Base-by-base conservation (phyloP, 2,797 vertebrate genomes). In the Gila robusta region DNA sequence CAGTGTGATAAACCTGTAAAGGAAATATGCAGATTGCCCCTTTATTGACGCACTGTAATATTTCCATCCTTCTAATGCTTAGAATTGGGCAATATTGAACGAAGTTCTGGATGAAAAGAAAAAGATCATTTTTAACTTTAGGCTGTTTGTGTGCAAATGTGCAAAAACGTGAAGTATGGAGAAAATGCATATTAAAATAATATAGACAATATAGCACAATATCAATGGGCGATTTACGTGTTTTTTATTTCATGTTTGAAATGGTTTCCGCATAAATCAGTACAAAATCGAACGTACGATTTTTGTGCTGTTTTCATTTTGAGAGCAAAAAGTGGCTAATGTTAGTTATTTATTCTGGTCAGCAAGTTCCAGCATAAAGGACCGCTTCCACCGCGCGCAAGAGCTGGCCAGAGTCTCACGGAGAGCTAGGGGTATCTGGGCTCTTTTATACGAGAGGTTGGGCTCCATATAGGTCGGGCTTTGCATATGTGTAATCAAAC, bases 401-500 rank as follows among this genome's bases (percentile, higher is more conserved):
- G 81, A 78, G 87, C 54, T 82, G 66, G 52, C 76, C 86, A 37
- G 39, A 17, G 82, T 88, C 89, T 89, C 83, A 14, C 83, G 56
- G 71, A 78, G 79, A 59, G 70, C 81, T 35, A 73, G 12, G 35
- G 64, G 88, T 71, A 62, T 72, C 76, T 79, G 71, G 69, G 67
- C 72, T 90, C 85, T 91, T 92, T 87, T 87, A 91, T 87, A 90
- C 88, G 90, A 84, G 87, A 39, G 73, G 87, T 67, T 84, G 66
- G 87, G 91, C 87, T 91, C 85, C 72, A 87, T 91, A 90, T 81
- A 73, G 56, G 92, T 91, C 92, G 86, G 89, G 87, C 84, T 82
- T 87, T 87, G 87, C 80, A 89, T 91, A 90, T 90, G 91, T 91
- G 90, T 93, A 89, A 94, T 93, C 91, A 93, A 94, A 92, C 94